phyloP scores from a whole-genome alignment of 2,797 vertebrate genomes.

The Clarias pachynema region DNA sequence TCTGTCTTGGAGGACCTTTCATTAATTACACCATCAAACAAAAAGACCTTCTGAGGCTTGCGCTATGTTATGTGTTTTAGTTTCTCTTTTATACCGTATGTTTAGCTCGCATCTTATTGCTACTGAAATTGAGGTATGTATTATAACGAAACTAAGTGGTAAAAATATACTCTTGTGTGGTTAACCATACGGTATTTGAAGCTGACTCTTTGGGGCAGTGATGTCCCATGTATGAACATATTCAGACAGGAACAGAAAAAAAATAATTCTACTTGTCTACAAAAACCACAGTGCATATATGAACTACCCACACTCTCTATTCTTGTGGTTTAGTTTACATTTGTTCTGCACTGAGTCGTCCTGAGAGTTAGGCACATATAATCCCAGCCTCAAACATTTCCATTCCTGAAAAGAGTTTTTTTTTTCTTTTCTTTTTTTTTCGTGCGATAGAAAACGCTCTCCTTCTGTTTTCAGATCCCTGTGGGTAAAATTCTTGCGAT shows the following conservation, averaged over 20 bases:
- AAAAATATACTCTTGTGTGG: background rate
- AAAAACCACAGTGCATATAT: conserved; percentile 14
- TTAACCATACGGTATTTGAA: conserved; percentile 6
- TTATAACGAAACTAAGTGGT: background rate
- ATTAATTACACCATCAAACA: background rate
- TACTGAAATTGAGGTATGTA: background rate
- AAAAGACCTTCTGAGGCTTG: background rate
- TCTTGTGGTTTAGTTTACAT: conserved; percentile 15
- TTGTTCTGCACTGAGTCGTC: conserved; percentile 9
- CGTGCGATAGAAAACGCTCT: conserved; percentile 46
- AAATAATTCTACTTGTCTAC: background rate
- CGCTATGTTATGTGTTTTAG: background rate
- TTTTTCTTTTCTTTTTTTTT: conserved; percentile 10
- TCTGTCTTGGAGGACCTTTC: background rate
- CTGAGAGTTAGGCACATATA: conserved; percentile 19
- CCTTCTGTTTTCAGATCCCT: conserved; percentile 39
- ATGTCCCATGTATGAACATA: background rate
- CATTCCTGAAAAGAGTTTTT: conserved; percentile 56
- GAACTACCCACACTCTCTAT: conserved; percentile 14
- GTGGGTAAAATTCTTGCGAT: conserved; percentile 49
- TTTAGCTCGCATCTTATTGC: background rate
- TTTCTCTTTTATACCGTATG: background rate
- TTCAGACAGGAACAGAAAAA: conserved; percentile 34
- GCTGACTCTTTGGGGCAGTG: conserved; percentile 14
- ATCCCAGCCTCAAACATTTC: conserved; percentile 41